These are phyloP conservation scores for Cryptocephalus moraei DNA, from an alignment of 2,888 invertebrate genomes.

Conservation along the genomic window DNA sequence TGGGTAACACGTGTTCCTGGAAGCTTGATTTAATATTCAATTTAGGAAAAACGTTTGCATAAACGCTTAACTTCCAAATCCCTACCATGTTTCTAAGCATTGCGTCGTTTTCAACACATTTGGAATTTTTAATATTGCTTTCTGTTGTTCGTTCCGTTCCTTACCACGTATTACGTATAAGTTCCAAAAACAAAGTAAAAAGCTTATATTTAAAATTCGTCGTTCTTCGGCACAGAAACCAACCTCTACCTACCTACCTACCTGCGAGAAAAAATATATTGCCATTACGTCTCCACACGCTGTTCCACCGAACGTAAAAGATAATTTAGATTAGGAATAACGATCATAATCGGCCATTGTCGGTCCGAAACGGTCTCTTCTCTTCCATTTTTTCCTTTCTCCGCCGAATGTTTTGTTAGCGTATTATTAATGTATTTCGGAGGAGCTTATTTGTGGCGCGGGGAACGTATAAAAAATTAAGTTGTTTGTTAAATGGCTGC, in stretches of 20 bases:
- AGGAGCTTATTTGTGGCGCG: constrained; percentile 12
- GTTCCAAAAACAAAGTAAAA: too few species aligned
- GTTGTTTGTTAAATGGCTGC: constrained; percentile 16
- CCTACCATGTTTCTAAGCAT: too few species aligned
- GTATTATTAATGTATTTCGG: constrained; percentile 14
- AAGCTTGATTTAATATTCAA: too few species aligned
- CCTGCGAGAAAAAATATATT: constrained; percentile 18
- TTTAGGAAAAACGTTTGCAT: too few species aligned
- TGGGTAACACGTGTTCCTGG: too few species aligned
- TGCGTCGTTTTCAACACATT: too few species aligned
- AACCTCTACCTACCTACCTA: constrained; percentile 11
- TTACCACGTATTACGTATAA: too few species aligned
- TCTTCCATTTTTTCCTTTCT: constrained; percentile 9
- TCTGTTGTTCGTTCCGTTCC: too few species aligned
- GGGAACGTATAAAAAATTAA: constrained; percentile 19
- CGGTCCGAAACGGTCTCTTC: constrained; percentile 21
- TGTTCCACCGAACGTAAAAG: constrained; percentile 20
- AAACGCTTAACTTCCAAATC: too few species aligned
- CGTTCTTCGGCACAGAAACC: too few species aligned
- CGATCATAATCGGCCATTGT: constrained; percentile 29
- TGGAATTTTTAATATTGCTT: too few species aligned
- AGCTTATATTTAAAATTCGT: too few species aligned
- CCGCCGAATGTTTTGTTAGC: constrained; percentile 21
- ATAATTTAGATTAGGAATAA: constrained; percentile 37
- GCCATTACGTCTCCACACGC: constrained; percentile 21